Percentiles rank a stretch among this genome's conserved stretches.
Evolutionary conservation across 2,888 invertebrate species (phyloP).

Genomic region (Cremastinae sp.): DNA sequence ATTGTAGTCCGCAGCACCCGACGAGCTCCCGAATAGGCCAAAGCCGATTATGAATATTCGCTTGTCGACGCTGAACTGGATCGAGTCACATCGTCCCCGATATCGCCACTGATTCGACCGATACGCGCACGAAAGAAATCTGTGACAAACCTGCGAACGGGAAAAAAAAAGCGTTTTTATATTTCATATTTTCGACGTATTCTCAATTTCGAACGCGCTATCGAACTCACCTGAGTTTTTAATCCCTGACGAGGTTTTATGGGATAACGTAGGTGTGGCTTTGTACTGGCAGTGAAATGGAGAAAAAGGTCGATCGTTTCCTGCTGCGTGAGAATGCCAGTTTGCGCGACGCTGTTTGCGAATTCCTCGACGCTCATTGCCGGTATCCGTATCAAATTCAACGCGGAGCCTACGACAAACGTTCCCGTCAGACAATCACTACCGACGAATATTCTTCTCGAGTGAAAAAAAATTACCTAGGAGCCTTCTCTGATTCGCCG

Average conservation of each 20-base stretch:
- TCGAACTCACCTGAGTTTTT: constrained; percentile 88
- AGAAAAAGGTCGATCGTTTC: constrained; percentile 98
- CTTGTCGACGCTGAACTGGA: constrained; percentile 97
- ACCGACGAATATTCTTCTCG: neutral
- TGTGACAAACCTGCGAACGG: constrained; percentile 90
- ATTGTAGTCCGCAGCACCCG: constrained; percentile 96
- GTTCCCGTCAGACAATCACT: constrained; percentile 9
- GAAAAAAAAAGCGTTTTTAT: constrained; percentile 18
- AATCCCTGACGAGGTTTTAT: constrained; percentile 92
- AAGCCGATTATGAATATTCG: constrained; percentile 98
- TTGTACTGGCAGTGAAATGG: constrained; percentile 94
- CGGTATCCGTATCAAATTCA: constrained; percentile 94
- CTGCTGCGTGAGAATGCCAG: constrained; percentile 93
- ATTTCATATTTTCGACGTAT: neutral
- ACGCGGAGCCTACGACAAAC: constrained; percentile 80
- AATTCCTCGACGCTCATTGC: constrained; percentile 97
- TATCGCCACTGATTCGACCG: constrained; percentile 99
- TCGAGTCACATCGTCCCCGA: constrained; percentile 96
- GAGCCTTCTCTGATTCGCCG: constrained; percentile 84
- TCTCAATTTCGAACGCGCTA: neutral
- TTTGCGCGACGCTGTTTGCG: constrained; percentile 96
- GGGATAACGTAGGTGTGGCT: constrained; percentile 91
- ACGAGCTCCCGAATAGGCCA: constrained; percentile 97
- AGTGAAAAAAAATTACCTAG: constrained; percentile 68
- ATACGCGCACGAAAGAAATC: constrained; percentile 98